Evolutionary conservation across 92 coral and sea anemone genomes (phyloP), one percentile per base, ranked within the genome.

Genomic region (Actinostola sp.): DNA sequence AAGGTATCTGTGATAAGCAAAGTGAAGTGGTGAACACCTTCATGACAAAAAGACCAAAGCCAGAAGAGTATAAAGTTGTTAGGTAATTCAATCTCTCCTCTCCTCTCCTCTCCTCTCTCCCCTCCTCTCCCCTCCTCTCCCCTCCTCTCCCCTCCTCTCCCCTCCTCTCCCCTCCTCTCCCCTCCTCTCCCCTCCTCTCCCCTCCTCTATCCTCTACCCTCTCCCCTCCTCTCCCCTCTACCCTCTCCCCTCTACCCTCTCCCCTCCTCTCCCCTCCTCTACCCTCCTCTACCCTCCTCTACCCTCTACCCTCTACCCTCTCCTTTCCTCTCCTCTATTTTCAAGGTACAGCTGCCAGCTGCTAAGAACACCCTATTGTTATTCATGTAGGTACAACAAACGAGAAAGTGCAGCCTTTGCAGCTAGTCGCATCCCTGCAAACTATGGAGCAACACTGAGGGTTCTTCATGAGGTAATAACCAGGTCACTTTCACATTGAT

Each of bases 341-440:
- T 8, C 46, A 41, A n/a, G n/a, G n/a, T n/a, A n/a, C n/a, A n/a
- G n/a, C n/a, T n/a, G n/a, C n/a, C n/a, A n/a, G n/a, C n/a, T n/a
- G n/a, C n/a, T n/a, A n/a, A n/a, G n/a, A n/a, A n/a, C n/a, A n/a
- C 15, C 15, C 9, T 31, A 57, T 26, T 8, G 33, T 29, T n/a
- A 25, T 25, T 6, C 3, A 57, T 57, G 13, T 57, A 74, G 98
- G 24, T 94, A 94, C 52, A 65, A 84, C 38, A 82, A 82, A 77
- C 71, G 98, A 48, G 97, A 94, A 75, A 62, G 97, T 56, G 92
- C 90, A 13, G 98, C 98, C 11, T 94, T 84, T 74, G 86, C 90
- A 7, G 97, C 97, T 10, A 92, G 93, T 77, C 83, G 98, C 35
- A 76, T 88, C 29, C 98, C 92, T 19, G 87, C 94, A 58, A 82